Base-by-base conservation (phyloP, 1,140 invertebrate genomes). In the Penaeus chinensis region DNA sequence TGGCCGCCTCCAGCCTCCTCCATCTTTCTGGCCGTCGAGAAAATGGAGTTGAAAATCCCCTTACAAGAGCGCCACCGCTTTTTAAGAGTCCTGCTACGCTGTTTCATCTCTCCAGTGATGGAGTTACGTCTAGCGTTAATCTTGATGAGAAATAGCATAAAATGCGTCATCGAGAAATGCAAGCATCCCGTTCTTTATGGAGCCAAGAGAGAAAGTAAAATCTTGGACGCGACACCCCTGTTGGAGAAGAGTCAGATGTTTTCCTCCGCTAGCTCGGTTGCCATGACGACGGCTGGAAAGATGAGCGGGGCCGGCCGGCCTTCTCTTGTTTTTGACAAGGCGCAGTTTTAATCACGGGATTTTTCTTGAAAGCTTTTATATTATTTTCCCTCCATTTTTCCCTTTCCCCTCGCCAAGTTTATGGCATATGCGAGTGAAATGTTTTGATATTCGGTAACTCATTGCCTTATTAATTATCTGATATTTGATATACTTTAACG, bases 21-120 rank as follows among this genome's bases (percentile, higher is more conserved):
- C 85, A 87, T 87, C 85, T 87, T 87, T 87, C 85, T 82, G 63
- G 61, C 74, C 65, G 63, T 65, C 79, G 79, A 87, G 85, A 87
- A 87, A 87, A 87, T 87, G 85, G 85, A 87, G 85, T 87, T 87
- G 66, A 87, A 87, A 87, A 87, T 87, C 85, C 85, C 85, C 80
- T 87, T 83, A 61, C 85, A 82, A 77, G 79, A 82, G 80, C 69
- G 37, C 61, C 18, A 24, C 27, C 18, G 3, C 11, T 61, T 87
- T 87, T 87, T 24, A 61, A 24, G 80, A n/a, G 27, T 32, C 76
- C 62, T 76, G 61, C 54, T 69, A 20, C 24, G 27, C 19, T 42
- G 32, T 82, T 32, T 22, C 61, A 20, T 22, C 27, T 47, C 63
- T 24, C 13, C 19, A 65, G 24, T 47, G 47, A 47, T 47, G 47